Base-by-base conservation (phyloP, 2,888 invertebrate genomes). In the Archaeoteleia sp. region DNA sequence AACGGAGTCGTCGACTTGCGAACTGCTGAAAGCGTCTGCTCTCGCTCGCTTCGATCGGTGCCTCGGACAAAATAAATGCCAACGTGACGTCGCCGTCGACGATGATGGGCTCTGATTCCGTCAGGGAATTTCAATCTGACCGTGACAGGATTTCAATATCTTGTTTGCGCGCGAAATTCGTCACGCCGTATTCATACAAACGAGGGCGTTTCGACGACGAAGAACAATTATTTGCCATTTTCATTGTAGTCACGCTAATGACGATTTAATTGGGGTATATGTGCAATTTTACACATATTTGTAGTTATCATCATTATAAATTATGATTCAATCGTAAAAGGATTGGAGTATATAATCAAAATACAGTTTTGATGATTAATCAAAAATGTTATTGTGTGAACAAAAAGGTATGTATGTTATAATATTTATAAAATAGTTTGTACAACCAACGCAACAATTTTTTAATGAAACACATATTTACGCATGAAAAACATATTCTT, bases 1-100 rank as follows among this genome's bases (percentile, higher is more conserved):
- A 10, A 2, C 30, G 49, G 55, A 54, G 54, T 48, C 57, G 20
- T 37, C 66, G 58, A 53, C 58, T 60, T 30, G 40, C 35, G 20
- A 32, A 27, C 20, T 17, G 30, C 42, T 35, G 34, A 42, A 39
- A 49, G 40, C 40, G 40, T 20, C 39, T 53, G 15, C 30, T 27
- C 25, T 46, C 39, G 39, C 30, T 54, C 43, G 12, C 58, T 37
- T 54, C 51, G 54, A 65, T 65, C 53, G 46, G n/a, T 7, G 23
- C 30, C 42, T 43, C 29, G 8, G 17, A 39, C 32, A 27, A 37
- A 35, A 32, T 37, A 15, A 8, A 14, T 25, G 48, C 48, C 25
- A 15, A 49, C 20, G 23, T 13, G 25, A 49, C 48, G 37, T n/a
- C 37, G 9, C 32, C 2, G 2, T 10, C 32, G 39, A 61, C 20